phyloP scores from a whole-genome alignment of 2,888 invertebrate species.

The Drosophila multiciliata region DNA sequence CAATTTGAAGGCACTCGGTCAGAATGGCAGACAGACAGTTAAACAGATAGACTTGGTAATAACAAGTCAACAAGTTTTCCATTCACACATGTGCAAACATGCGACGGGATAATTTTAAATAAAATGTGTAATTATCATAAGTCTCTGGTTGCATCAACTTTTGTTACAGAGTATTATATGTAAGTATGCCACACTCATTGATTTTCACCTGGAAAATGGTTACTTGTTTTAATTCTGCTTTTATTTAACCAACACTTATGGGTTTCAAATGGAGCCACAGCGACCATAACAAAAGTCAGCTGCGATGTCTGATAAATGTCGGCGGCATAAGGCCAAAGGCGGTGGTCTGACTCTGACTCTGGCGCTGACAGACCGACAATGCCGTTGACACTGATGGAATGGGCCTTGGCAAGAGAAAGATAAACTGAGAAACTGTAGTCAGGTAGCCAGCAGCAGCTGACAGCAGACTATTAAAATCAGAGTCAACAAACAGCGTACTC shows the following conservation, averaged over 20 bases:
- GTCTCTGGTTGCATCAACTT: background rate
- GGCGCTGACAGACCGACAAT: slow-evolving; percentile 62
- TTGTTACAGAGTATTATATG: background rate
- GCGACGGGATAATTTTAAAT: background rate
- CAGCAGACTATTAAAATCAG: slow-evolving; percentile 41
- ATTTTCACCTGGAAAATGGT: background rate
- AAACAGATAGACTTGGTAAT: background rate
- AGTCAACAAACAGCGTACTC: slow-evolving; percentile 9
- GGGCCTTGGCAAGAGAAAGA: slow-evolving; percentile 9
- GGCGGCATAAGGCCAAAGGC: slow-evolving; percentile 32
- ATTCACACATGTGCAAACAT: background rate
- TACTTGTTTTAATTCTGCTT: slow-evolving; percentile 36
- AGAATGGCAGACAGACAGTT: background rate
- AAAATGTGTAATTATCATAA: background rate
- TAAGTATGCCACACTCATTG: background rate
- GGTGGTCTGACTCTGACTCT: slow-evolving; percentile 37
- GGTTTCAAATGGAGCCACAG: slow-evolving; percentile 42
- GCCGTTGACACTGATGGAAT: slow-evolving; percentile 64
- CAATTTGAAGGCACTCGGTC: background rate
- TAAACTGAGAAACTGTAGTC: slow-evolving; percentile 23
- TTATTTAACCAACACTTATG: slow-evolving; percentile 44
- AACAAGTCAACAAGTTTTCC: background rate
- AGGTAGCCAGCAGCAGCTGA: slow-evolving; percentile 19
- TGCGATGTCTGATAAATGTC: slow-evolving; percentile 65
- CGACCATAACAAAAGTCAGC: slow-evolving; percentile 40